These are phyloP conservation scores for Arctopsyche grandis DNA, from an alignment of 1,140 invertebrate species.

Conservation along the genomic window DNA sequence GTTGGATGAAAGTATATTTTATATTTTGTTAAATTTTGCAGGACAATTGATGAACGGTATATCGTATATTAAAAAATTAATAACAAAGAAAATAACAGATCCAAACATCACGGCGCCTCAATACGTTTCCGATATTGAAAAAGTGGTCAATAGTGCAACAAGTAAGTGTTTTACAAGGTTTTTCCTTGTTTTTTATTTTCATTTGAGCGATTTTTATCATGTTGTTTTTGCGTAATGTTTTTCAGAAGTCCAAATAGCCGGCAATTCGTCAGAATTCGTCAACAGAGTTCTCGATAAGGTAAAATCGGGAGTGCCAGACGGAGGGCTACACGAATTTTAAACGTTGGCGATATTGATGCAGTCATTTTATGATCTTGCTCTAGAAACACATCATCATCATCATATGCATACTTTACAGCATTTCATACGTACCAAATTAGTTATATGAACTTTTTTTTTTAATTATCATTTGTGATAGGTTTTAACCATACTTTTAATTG, in stretches of 20 bases:
- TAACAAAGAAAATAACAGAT: constrained; percentile 71
- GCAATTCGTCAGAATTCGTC: constrained; percentile 86
- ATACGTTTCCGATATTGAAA: constrained; percentile 73
- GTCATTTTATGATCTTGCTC: background rate
- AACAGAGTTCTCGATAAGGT: constrained; percentile 85
- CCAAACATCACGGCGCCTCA: constrained; percentile 67
- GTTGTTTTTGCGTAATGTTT: constrained; percentile 11
- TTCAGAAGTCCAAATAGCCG: constrained; percentile 81
- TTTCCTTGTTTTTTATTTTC: background rate
- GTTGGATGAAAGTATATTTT: no score
- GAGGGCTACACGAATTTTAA: constrained; percentile 71
- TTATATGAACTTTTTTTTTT: no score
- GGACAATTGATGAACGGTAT: constrained; percentile 76
- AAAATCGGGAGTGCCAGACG: constrained; percentile 72
- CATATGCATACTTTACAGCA: no score
- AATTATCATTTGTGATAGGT: background rate
- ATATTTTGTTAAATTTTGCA: constrained; percentile 64
- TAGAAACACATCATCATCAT: no score
- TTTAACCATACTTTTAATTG: background rate
- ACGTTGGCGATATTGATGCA: background rate
- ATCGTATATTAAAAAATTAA: constrained; percentile 71
- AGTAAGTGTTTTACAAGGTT: constrained; percentile 66
- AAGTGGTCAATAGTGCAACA: constrained; percentile 71
- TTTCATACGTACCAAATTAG: no score
- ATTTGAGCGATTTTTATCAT: background rate